A percentile compares a stretch with the other conserved stretches of the same genome.
Conservation (phyloP, 2,797 vertebrate genomes). For the Lepidocolaptes lacrymiger region DNA sequence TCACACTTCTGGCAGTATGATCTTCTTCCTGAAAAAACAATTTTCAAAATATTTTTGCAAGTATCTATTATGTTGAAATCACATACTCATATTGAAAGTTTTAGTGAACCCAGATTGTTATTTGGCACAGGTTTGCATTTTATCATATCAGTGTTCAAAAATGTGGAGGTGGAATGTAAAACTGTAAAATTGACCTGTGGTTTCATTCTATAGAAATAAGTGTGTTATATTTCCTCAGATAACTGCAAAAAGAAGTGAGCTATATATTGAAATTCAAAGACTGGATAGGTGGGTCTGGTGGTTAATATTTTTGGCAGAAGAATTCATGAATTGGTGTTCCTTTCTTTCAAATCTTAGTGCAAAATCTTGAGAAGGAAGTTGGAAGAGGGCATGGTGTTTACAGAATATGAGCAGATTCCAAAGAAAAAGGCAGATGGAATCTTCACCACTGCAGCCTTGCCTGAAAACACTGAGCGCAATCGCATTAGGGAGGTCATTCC, state of each 20-base stretch:
- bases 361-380: constrained; percentile 90
- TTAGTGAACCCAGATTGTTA: background rate
- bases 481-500: constrained; percentile 92
- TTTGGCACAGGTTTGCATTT: background rate
- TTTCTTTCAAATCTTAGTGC: constrained; percentile 80
- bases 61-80: background rate
- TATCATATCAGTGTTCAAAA: background rate
- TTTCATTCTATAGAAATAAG: background rate
- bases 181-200: background rate
- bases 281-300: background rate
- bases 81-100: background rate
- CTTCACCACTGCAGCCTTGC: constrained; percentile 86
- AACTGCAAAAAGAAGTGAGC: background rate
- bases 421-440: constrained; percentile 87
- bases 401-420: constrained; percentile 93
- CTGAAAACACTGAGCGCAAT: constrained; percentile 92
- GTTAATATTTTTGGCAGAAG: background rate
- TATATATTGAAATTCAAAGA: background rate
- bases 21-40: background rate
- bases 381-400: constrained; percentile 93
- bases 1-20: background rate
- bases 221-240: background rate
- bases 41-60: background rate
- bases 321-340: background rate
- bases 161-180: background rate